phyloP scores from a whole-genome alignment of 2,888 invertebrate genomes.

The Acanthosepion pharaonis region DNA sequence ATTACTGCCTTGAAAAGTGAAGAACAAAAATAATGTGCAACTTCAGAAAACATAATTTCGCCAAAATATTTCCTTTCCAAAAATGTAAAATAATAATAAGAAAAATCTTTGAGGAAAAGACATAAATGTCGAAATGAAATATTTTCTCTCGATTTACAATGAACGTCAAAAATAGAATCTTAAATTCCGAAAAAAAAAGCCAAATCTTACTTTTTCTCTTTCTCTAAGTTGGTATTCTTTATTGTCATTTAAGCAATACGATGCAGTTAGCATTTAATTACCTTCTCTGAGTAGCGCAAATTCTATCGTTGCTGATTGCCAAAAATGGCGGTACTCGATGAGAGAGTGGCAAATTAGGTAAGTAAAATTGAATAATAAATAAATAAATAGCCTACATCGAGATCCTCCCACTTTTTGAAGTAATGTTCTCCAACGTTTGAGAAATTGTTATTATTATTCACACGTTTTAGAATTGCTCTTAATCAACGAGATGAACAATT shows the following conservation, averaged over 20 bases:
- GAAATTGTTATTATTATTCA: not conserved
- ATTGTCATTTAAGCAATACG: not conserved
- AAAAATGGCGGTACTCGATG: not conserved
- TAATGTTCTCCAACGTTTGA: not conserved
- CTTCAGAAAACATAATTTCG: not conserved
- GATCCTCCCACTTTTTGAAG: not conserved
- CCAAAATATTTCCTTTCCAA: not conserved
- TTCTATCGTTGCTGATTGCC: not conserved
- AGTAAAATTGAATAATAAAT: not conserved
- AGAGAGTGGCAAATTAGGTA: not conserved
- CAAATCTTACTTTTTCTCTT: not conserved
- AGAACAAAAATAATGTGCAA: no score
- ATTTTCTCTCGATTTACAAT: not conserved
- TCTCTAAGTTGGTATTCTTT: not conserved
- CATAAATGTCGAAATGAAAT: not conserved
- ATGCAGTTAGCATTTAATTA: not conserved
- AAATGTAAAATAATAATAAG: not conserved
- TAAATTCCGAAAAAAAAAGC: not conserved
- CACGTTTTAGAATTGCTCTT: not conserved
- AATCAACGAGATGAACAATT: not conserved
- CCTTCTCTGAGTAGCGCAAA: not conserved
- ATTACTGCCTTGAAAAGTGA: no score
- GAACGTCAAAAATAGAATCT: not conserved
- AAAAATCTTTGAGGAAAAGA: not conserved
- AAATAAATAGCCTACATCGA: not conserved